phyloP scores from a whole-genome alignment of 2,888 invertebrate genomes.

The Spialia ferax region DNA sequence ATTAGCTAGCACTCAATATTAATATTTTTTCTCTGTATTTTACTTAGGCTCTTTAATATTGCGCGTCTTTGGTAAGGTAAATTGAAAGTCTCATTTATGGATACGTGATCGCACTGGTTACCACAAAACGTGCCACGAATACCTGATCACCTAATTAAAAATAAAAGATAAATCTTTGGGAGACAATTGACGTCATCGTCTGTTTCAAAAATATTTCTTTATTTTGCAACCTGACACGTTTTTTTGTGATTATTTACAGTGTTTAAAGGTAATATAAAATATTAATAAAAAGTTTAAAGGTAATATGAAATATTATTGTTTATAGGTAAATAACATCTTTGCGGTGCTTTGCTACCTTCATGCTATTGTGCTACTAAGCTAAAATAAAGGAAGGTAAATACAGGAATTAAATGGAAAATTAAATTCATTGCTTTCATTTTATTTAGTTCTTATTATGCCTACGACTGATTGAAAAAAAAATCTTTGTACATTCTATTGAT shows the following conservation, averaged over 20 bases:
- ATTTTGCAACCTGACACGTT: too few relatives aligned
- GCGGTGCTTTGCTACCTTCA: too few relatives aligned
- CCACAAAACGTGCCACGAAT: background rate
- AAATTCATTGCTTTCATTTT: too few relatives aligned
- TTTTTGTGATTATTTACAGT: too few relatives aligned
- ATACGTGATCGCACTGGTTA: conserved; percentile 4
- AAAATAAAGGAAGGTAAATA: too few relatives aligned
- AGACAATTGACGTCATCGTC: background rate
- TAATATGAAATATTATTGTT: too few relatives aligned
- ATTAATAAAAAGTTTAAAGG: too few relatives aligned
- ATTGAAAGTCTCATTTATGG: background rate
- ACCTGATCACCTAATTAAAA: background rate
- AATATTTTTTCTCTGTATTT: background rate
- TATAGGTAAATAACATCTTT: too few relatives aligned
- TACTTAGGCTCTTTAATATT: background rate
- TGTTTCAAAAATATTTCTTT: background rate
- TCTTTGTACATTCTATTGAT: background rate
- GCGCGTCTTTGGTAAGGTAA: background rate
- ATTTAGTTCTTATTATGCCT: background rate
- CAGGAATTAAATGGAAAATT: too few relatives aligned
- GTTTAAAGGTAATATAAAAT: too few relatives aligned
- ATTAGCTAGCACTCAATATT: background rate
- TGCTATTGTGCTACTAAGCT: too few relatives aligned
- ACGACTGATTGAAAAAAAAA: background rate
- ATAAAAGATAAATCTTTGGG: background rate